phyloP scores from a whole-genome alignment of 1,140 invertebrate genomes.

The Pinna nobilis region DNA sequence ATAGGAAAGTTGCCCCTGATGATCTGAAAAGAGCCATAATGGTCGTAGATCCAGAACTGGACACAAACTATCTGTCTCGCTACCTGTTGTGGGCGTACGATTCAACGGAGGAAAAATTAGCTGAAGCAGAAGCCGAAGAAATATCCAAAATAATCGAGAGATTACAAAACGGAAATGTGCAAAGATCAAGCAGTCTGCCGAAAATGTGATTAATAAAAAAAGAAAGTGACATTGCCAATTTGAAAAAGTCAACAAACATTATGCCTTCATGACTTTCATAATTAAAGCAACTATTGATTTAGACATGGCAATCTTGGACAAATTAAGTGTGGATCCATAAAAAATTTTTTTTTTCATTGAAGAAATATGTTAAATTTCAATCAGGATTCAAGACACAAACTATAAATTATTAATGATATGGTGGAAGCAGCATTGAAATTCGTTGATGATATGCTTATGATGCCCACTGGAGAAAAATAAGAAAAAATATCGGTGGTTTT shows the following conservation, averaged over 20 bases:
- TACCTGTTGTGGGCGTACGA: slow-evolving; percentile 67
- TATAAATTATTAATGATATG: no score
- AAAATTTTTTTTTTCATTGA: background rate
- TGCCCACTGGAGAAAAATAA: no score
- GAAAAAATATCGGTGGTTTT: no score
- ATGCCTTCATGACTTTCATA: background rate
- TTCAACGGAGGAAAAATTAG: slow-evolving; percentile 47
- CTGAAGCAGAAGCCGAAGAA: slow-evolving; percentile 57
- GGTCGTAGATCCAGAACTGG: slow-evolving; percentile 67
- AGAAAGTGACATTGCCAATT: background rate
- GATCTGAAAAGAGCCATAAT: slow-evolving; percentile 65
- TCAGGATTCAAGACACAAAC: no score
- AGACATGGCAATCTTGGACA: background rate
- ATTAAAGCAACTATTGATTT: background rate
- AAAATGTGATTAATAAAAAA: background rate
- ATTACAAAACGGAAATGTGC: slow-evolving; percentile 59
- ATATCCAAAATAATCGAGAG: slow-evolving; percentile 53
- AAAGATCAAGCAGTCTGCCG: slow-evolving; percentile 23
- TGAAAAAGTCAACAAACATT: background rate
- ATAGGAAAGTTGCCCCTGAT: slow-evolving; percentile 65
- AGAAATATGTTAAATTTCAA: no score
- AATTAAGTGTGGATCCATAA: background rate
- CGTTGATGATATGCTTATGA: no score
- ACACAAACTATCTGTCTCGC: slow-evolving; percentile 56
- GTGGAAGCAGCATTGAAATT: no score